These are phyloP conservation scores for Oscheius sp. DNA, from an alignment of 1,140 invertebrate species.

Conservation along the genomic window DNA sequence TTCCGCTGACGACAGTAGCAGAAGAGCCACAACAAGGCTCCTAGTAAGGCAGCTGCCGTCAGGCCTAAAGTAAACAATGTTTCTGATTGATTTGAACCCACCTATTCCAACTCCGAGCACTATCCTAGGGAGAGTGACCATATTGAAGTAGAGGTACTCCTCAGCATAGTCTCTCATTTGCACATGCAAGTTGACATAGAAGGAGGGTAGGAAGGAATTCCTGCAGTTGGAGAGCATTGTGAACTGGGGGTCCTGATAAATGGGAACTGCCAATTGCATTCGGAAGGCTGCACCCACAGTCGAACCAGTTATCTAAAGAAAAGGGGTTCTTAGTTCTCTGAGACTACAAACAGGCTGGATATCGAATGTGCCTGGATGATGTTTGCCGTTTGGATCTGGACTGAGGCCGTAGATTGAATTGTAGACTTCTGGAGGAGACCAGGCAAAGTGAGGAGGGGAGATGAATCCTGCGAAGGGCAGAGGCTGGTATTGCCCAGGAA, in stretches of 20 bases:
- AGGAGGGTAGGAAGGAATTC: constrained; percentile 15
- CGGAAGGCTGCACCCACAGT: constrained; percentile 25
- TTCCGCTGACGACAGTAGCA: too few relatives aligned
- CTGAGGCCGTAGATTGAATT: constrained; percentile 16
- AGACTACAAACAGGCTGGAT: constrained; percentile 9
- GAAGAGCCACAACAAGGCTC: too few relatives aligned
- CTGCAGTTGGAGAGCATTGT: constrained; percentile 7
- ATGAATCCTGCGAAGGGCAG: constrained; percentile 12
- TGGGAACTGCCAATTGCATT: constrained; percentile 23
- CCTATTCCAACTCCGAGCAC: constrained; percentile 32
- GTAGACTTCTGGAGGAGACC: constrained; percentile 12
- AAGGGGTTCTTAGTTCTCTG: neutral
- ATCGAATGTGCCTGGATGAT: constrained; percentile 19
- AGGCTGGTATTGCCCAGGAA: constrained; percentile 9
- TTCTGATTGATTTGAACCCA: neutral
- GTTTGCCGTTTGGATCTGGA: constrained; percentile 7
- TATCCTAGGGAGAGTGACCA: constrained; percentile 18
- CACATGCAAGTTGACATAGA: constrained; percentile 19
- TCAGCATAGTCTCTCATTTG: constrained; percentile 16
- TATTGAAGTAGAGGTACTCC: constrained; percentile 29
- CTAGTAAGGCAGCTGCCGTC: neutral
- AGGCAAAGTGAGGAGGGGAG: constrained; percentile 27
- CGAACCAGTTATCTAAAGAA: constrained; percentile 28
- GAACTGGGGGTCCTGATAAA: constrained; percentile 17
- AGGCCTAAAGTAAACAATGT: neutral